Conservation (phyloP, 35 echinoderm and acorn worm genomes). For the Holothuria glaberrima region DNA sequence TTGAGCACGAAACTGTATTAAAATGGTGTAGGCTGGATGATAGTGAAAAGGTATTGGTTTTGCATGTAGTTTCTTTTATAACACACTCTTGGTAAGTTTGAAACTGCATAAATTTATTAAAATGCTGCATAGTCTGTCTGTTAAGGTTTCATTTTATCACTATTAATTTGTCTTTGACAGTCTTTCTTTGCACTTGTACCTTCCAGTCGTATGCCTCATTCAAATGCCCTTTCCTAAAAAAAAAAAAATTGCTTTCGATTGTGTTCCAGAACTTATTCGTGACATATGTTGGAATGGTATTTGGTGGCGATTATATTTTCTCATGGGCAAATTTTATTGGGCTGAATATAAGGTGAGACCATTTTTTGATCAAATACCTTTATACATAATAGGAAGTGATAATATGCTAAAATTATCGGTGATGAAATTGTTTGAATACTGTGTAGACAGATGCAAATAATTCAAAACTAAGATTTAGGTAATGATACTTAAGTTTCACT, state of each 20-base stretch:
- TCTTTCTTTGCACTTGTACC: background rate
- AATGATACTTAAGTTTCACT: no score
- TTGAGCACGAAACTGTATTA: no score
- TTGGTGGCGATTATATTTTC: slow-evolving; percentile 97
- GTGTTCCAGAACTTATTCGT: slow-evolving; percentile 78
- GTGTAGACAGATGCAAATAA: no score
- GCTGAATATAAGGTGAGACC: slow-evolving; percentile 86
- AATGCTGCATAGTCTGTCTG: no score
- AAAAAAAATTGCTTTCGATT: background rate
- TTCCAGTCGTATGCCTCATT: background rate
- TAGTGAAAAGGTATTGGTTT: no score
- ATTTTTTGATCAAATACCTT: background rate
- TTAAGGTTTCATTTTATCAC: background rate
- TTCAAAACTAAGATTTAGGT: no score
- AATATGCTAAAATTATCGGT: background rate
- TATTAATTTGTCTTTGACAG: no score
- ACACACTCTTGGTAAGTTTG: no score
- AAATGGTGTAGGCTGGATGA: no score
- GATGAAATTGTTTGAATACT: no score
- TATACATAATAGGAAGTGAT: background rate
- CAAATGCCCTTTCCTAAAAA: background rate
- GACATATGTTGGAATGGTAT: slow-evolving; percentile 92
- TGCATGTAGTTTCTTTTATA: no score
- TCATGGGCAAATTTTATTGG: slow-evolving; percentile 88
- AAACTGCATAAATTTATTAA: no score